phyloP scores from a whole-genome alignment of 2,797 vertebrate species.

The Hydrophis major region DNA sequence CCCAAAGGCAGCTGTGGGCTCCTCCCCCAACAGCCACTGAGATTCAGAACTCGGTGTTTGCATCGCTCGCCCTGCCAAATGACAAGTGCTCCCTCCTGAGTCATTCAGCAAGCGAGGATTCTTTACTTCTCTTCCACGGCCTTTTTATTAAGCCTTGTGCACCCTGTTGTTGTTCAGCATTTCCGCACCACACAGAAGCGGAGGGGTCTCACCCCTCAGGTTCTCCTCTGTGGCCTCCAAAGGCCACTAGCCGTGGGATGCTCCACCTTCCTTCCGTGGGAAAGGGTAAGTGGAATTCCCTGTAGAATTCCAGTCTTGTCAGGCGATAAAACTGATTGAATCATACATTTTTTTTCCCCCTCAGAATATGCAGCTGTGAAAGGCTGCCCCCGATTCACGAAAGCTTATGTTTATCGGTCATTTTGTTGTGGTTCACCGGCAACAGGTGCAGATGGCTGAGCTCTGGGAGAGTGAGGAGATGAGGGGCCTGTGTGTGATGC shows the following conservation, averaged over 20 bases:
- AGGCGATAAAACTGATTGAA: not conserved
- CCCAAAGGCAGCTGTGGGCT: not conserved
- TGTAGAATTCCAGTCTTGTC: not conserved
- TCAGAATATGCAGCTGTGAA: too few relatives aligned
- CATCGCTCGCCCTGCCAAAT: not conserved
- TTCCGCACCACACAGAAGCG: not conserved
- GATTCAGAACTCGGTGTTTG: not conserved
- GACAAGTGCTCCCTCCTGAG: not conserved
- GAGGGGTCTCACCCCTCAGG: not conserved
- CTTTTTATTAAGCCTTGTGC: too few relatives aligned
- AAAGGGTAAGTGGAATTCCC: not conserved
- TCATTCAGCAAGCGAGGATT: not conserved
- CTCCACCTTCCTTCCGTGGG: not conserved
- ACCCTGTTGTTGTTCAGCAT: not conserved
- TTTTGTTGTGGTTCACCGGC: not conserved
- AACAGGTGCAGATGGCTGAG: too few relatives aligned
- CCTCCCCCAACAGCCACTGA: not conserved
- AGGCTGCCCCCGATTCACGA: not conserved
- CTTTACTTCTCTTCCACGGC: not conserved
- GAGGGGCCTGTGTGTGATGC: too few relatives aligned
- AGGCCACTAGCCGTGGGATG: not conserved
- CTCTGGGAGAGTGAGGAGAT: too few relatives aligned
- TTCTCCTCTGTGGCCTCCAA: not conserved
- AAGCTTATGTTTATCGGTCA: not conserved
- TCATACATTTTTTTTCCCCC: not conserved